Base-by-base conservation (phyloP, 2,113 vertebrate genomes). In the Chunga burmeisteri region DNA sequence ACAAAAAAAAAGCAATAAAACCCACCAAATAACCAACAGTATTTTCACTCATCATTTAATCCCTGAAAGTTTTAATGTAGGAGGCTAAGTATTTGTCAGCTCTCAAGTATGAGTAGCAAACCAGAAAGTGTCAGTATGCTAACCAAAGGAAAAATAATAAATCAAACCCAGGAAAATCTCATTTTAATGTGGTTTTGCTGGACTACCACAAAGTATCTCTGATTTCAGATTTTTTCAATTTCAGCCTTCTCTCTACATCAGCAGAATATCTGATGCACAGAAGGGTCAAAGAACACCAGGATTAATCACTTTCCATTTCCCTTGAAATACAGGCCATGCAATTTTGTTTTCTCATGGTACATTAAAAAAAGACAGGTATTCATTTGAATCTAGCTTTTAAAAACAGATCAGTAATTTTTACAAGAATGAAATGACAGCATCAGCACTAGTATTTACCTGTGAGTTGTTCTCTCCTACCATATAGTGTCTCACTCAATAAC, bases 371-470 rank as follows among this genome's bases (percentile, higher is more conserved):
- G 77, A 29, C 50, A 87, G 46, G n/a, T 30, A 86, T 61, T 94
- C 56, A 86, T 90, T 50, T 82, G 29, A 93, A 66, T 30, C 77
- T 6, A 2, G 19, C 40, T 80, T 82, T 89, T 47, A 49, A 62
- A 92, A 95, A n/a, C 36, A 58, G 58, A 66, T 30, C 50, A 85
- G 40, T 58, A 23, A 26, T 38, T 88, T 91, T 82, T 49, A 88
- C 53, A 67, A 46, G 59, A 63, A 81, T 34, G 40, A 88, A 94
- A 80, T 63, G 40, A 92, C 30, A 85, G 49, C 27, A 80, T 38
- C 77, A 62, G 67, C 96, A 94, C 82, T 12, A 77, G n/a, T 18
- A 66, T 92, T 72, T 44, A 77, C 94, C 95, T 97, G 94, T 19
- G 68, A 89, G 95, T 56, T 67, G 72, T 40, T 15, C 86, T 91